Evolutionary conservation across 2,113 vertebrate genomes (phyloP).

Genomic region (Ivindomyrus marchei): DNA sequence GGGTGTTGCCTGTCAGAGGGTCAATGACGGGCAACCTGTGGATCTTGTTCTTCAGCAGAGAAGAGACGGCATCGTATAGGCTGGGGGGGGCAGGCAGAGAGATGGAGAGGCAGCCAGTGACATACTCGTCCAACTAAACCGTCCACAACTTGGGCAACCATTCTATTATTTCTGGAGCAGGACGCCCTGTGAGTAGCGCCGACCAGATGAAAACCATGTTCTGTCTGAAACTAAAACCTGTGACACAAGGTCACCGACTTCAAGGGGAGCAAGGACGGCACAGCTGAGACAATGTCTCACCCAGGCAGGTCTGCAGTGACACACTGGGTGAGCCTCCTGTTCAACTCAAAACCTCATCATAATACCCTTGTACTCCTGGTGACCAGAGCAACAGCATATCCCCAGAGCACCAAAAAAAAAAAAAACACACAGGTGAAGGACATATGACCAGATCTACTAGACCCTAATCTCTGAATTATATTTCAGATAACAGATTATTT

Average conservation of each 20-base stretch:
- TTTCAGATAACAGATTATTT: not conserved
- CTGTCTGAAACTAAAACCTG: not conserved
- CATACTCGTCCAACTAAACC: not conserved
- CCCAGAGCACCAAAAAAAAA: not conserved
- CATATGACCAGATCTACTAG: not conserved
- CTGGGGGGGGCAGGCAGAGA: constrained; percentile 48
- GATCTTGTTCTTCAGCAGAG: constrained; percentile 91
- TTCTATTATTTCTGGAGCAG: not conserved
- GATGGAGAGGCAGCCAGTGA: not conserved
- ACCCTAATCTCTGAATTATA: not conserved
- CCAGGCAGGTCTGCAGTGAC: not conserved
- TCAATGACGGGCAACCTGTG: constrained; percentile 94
- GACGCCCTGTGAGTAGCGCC: not conserved
- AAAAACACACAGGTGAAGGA: not conserved
- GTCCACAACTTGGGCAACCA: not conserved
- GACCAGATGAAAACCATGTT: not conserved
- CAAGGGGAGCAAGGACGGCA: not conserved
- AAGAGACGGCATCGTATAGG: constrained; percentile 91
- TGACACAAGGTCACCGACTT: not conserved
- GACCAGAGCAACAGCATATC: not conserved
- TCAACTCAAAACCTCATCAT: not conserved
- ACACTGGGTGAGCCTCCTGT: not conserved
- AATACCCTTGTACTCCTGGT: not conserved
- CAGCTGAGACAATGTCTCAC: not conserved
- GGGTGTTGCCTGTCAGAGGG: constrained; percentile 84